Percentiles rank a stretch among this genome's conserved stretches.
phyloP scores from a whole-genome alignment of 2,888 invertebrate species.

The Copidosoma aretas region DNA sequence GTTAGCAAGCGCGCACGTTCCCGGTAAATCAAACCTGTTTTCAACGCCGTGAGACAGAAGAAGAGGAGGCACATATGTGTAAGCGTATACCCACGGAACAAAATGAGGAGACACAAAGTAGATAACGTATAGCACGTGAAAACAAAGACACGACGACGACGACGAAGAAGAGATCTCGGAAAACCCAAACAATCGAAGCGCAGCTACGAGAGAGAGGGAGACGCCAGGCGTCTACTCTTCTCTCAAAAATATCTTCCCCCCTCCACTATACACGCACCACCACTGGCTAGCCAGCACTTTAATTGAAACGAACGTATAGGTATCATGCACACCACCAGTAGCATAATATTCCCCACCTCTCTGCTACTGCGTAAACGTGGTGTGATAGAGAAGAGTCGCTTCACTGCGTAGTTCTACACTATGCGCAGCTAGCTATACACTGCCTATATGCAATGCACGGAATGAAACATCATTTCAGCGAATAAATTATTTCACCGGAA shows the following conservation, averaged over 20 bases:
- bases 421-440: background rate
- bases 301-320: slow-evolving; percentile 39
- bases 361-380: slow-evolving; percentile 27
- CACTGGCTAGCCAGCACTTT: slow-evolving; percentile 2
- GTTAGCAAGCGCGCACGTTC: background rate
- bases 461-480: slow-evolving; percentile 39
- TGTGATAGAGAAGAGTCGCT: background rate
- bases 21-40: slow-evolving; percentile 37
- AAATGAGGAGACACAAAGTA: background rate
- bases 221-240: background rate
- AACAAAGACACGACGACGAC: background rate
- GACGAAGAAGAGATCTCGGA: slow-evolving; percentile 17
- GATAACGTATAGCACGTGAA: too few relatives aligned
- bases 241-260: slow-evolving; percentile 26
- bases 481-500: slow-evolving; percentile 39
- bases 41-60: slow-evolving; percentile 21
- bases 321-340: background rate
- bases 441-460: background rate
- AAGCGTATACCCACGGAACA: too few relatives aligned
- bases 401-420: too few relatives aligned
- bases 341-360: background rate
- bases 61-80: background rate
- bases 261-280: background rate
- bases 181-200: slow-evolving; percentile 34
- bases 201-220: too few relatives aligned